phyloP scores from a whole-genome alignment of 2,888 invertebrate genomes.

The Ochlodes sylvanus region DNA sequence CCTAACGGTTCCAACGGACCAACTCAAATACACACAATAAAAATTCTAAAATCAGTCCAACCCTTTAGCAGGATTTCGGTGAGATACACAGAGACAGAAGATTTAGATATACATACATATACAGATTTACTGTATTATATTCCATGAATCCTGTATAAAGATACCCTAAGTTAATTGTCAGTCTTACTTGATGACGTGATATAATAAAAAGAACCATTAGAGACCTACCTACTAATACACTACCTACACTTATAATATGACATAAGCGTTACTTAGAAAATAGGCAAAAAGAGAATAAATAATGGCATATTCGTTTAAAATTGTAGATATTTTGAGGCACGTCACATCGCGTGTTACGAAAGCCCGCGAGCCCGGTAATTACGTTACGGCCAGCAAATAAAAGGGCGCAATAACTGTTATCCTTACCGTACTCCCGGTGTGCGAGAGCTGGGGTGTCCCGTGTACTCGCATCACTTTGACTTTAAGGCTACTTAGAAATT shows the following conservation, averaged over 20 bases:
- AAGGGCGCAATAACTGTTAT: conserved; percentile 62
- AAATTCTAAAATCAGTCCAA: too few relatives aligned
- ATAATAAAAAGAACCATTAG: background rate
- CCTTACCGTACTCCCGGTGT: conserved; percentile 39
- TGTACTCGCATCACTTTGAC: conserved; percentile 20
- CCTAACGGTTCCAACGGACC: too few relatives aligned
- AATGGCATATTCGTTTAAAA: conserved; percentile 40
- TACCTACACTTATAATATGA: background rate
- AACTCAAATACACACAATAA: too few relatives aligned
- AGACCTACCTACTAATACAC: background rate
- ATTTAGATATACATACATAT: too few relatives aligned
- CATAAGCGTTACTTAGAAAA: conserved; percentile 7
- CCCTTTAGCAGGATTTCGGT: too few relatives aligned
- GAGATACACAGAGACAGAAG: too few relatives aligned
- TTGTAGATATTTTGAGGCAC: conserved; percentile 49
- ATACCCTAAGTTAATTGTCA: too few relatives aligned
- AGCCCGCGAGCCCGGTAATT: conserved; percentile 56
- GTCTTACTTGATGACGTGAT: too few relatives aligned
- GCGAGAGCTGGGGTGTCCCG: conserved; percentile 10
- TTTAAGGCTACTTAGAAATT: conserved; percentile 8
- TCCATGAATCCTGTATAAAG: too few relatives aligned
- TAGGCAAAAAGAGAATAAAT: conserved; percentile 27
- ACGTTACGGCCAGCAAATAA: conserved; percentile 62
- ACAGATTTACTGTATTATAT: too few relatives aligned
- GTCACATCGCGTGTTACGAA: conserved; percentile 61